Evolutionary conservation across 2,113 vertebrate genomes (phyloP), one percentile per base, ranked within the genome.

Genomic region (Phalacrocorax pelagicus): DNA sequence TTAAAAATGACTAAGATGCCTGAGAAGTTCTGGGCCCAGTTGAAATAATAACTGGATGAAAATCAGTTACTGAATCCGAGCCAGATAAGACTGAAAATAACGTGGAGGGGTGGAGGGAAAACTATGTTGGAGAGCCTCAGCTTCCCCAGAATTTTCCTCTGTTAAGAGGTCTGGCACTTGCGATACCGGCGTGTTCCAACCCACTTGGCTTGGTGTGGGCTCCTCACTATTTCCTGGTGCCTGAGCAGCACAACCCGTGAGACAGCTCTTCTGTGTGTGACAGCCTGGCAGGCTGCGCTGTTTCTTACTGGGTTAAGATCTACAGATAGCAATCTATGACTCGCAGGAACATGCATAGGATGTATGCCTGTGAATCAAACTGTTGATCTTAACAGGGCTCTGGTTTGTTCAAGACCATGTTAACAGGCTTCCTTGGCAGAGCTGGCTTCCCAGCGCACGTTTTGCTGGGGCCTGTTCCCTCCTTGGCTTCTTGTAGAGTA

Each of bases 151-250:
- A 77, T 23, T 94, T 90, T 58, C 42, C 72, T 57, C 59, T 36
- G 27, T 75, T 47, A 54, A 69, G 67, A 92, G n/a, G 36, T 94
- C 69, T 97, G 94, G 95, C 92, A 59, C 79, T 95, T 30, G 69
- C 0, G 0, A n/a, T 89, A 12, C 72, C 7, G 0, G 42, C 44
- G 4, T 11, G 52, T 70, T 95, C 96, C 92, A 95, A 63, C 54
- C 18, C 58, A 40, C 61, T 91, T 94, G 96, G 95, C 90, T 89
- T 49, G 30, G 27, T 34, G 57, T 17, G 65, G 77, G 40, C 36
- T 92, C 7, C 57, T 97, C 3, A 0, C 70, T 67, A 16, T 44
- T 83, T 93, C 80, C 69, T n/a, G 2, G 15, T 97, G 95, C 88
- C 80, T 90, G 55, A 86, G 86, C 80, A 89, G 81, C 65, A 92